These are phyloP conservation scores for Mercenaria mercenaria DNA, from an alignment of 1,140 invertebrate genomes.

Conservation along the genomic window DNA sequence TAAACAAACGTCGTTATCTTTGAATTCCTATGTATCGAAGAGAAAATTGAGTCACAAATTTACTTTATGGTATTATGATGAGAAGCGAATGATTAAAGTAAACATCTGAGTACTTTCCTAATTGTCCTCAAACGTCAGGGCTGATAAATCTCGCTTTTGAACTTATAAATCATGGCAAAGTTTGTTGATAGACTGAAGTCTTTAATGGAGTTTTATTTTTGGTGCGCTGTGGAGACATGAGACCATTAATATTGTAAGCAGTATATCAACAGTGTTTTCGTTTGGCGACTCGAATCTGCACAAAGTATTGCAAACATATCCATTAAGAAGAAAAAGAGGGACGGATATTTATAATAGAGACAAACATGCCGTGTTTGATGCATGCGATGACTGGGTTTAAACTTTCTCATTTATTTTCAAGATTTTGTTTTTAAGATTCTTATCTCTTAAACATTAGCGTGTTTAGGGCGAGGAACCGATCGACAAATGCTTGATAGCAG, in stretches of 20 bases:
- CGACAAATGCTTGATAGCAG: background rate
- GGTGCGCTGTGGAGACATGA: background rate
- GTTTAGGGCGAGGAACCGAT: background rate
- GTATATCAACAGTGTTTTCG: constrained; percentile 30
- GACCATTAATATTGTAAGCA: background rate
- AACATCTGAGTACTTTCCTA: constrained; percentile 60
- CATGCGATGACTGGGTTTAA: background rate
- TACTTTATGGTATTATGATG: constrained; percentile 61
- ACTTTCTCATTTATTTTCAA: background rate
- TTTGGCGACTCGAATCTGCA: constrained; percentile 23
- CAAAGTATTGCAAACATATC: constrained; percentile 15
- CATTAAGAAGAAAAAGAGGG: background rate
- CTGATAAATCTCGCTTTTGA: constrained; percentile 58
- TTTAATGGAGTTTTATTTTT: constrained; percentile 46
- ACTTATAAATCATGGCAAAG: constrained; percentile 45
- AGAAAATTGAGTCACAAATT: constrained; percentile 58
- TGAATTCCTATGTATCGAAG: constrained; percentile 54
- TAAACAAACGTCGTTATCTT: constrained; percentile 58
- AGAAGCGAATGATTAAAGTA: constrained; percentile 46
- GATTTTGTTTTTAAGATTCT: background rate
- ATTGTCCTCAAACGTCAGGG: constrained; percentile 19
- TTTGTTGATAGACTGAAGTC: constrained; percentile 13
- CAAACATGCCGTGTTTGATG: background rate
- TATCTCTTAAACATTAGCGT: background rate
- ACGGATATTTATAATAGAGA: background rate